These are phyloP conservation scores for Eristalinus aeneus DNA, from an alignment of 2,888 invertebrate species.

Conservation along the genomic window DNA sequence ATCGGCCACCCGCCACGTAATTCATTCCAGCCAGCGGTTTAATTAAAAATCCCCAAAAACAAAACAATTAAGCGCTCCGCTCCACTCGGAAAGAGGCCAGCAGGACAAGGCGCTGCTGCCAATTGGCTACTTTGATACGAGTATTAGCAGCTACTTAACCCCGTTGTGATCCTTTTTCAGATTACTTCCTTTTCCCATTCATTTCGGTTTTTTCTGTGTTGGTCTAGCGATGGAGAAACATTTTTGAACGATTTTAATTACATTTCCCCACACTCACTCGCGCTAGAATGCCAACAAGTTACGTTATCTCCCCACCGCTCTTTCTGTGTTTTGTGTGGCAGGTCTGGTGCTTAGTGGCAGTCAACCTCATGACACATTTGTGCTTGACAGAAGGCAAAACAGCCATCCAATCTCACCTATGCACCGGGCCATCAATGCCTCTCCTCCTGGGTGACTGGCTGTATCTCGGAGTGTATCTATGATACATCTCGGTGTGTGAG, in stretches of 20 bases:
- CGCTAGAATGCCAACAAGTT: neutral
- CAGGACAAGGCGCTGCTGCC: neutral
- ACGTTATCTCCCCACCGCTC: neutral
- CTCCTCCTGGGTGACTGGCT: constrained; percentile 8
- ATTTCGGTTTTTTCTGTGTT: neutral
- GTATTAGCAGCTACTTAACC: constrained; percentile 23
- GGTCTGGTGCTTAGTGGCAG: constrained; percentile 14
- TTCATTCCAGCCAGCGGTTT: constrained; percentile 21
- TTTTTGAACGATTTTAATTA: constrained; percentile 32
- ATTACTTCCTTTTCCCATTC: neutral
- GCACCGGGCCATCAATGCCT: constrained; percentile 44
- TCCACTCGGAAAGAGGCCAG: neutral
- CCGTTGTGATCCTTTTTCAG: constrained; percentile 5
- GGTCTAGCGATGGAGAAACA: neutral
- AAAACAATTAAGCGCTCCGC: constrained; percentile 11
- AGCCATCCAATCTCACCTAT: constrained; percentile 51
- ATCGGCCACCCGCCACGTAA: neutral
- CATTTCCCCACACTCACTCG: neutral
- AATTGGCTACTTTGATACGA: constrained; percentile 5
- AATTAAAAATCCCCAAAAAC: constrained; percentile 22
- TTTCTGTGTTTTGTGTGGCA: neutral
- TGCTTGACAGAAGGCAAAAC: constrained; percentile 21
- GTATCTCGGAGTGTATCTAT: constrained; percentile 42
- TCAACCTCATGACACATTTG: constrained; percentile 56
- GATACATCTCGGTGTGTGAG: neutral